Base-by-base conservation (phyloP, 2,797 vertebrate genomes). In the Coregonus sp. region DNA sequence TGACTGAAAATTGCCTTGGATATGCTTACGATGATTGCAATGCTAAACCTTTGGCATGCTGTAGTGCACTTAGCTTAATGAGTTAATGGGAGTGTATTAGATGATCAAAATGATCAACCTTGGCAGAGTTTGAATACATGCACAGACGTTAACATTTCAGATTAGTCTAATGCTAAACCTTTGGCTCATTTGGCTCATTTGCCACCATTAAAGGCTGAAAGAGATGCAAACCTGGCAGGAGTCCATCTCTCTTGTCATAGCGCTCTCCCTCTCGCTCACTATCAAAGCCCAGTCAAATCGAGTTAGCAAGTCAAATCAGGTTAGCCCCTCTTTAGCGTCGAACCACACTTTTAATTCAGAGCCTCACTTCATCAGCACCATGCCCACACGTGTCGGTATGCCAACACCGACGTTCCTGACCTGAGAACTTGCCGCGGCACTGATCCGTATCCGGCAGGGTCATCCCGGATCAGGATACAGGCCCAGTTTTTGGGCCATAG, bases 271-370 rank as follows among this genome's bases (percentile, higher is more conserved):
- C 51, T 73, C 75, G 78, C 78, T 89, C 83, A 74, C 70, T 76
- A 47, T 47, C 40, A 52, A 82, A 88, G 87, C 86, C 85, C 82
- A 79, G 80, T 84, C 87, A 87, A 90, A 93, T 92, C 90, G 87
- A 77, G 83, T 92, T 91, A 92, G 84, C 82, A 82, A 86, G 82
- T 87, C 83, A 90, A 93, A 93, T 93, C 80, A 89, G 88, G 86
- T 93, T 92, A 91, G 84, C 83, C 83, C 82, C 84, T 90, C 84
- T 89, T 89, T 86, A 91, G 87, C 83, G 82, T 89, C 87, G 83
- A 47, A 91, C 86, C 81, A 18, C 76, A 86, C 88, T 92, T 93
- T 92, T 93, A 92, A 93, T 92, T 93, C 89, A 87, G 86, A 86
- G 88, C 85, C 79, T 85, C 82, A 85, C 91, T 91, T 90, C 88